Conservation (phyloP, 1,140 invertebrate species). For the Mesaphorura yosii region DNA sequence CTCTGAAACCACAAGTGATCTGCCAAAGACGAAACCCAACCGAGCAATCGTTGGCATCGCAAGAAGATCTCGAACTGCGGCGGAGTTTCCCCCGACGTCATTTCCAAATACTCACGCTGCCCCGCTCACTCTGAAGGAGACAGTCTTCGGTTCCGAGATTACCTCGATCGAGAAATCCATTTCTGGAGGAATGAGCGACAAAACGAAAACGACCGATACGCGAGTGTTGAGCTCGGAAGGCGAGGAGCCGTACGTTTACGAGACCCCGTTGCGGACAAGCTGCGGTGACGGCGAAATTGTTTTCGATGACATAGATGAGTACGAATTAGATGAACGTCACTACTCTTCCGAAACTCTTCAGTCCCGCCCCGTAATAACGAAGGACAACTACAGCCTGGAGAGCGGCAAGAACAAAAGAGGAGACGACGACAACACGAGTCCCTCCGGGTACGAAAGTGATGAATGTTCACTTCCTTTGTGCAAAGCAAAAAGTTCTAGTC, state of each 20-base stretch:
- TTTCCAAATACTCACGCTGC: background rate
- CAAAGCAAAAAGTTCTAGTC: too few relatives aligned
- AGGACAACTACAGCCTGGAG: slow-evolving; percentile 42
- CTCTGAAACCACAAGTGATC: too few relatives aligned
- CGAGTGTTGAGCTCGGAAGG: background rate
- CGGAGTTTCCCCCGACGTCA: background rate
- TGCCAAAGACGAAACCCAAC: too few relatives aligned
- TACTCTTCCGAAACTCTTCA: slow-evolving; percentile 22
- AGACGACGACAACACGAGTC: slow-evolving; percentile 22
- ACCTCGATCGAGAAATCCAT: slow-evolving; percentile 29
- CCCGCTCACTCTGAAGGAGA: slow-evolving; percentile 28
- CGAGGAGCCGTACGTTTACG: background rate
- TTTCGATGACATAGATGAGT: slow-evolving; percentile 68
- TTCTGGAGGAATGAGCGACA: background rate
- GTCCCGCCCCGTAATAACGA: background rate
- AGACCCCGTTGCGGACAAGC: background rate
- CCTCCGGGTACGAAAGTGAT: slow-evolving; percentile 30
- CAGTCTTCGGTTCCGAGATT: slow-evolving; percentile 29
- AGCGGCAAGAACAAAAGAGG: slow-evolving; percentile 16
- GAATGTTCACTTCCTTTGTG: slow-evolving; percentile 16
- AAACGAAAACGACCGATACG: background rate
- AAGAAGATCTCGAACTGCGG: background rate
- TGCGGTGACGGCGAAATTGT: slow-evolving; percentile 59
- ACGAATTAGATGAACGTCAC: slow-evolving; percentile 34
- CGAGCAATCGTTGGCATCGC: background rate